Conservation (phyloP, 2,797 vertebrate species). For the Masticophis lateralis region DNA sequence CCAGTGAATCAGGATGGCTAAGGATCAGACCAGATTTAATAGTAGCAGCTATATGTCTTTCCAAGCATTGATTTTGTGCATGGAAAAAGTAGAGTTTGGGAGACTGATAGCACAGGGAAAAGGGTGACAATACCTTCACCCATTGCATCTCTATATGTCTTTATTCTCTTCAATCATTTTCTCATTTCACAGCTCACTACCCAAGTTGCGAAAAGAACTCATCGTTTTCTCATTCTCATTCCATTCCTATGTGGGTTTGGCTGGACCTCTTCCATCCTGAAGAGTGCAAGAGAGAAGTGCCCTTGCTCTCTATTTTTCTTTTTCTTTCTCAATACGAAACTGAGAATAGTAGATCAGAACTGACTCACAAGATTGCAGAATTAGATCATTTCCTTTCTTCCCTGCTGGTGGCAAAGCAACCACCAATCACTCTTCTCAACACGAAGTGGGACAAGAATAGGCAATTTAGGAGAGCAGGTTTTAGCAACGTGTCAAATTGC, state of each 20-base stretch:
- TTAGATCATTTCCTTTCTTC: background rate
- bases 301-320: background rate
- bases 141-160: background rate
- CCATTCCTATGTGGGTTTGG: background rate
- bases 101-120: background rate
- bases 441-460: background rate
- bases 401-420: background rate
- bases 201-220: background rate
- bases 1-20: constrained; percentile 8
- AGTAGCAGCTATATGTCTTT: background rate
- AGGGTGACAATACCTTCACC: background rate
- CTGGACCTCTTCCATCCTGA: background rate
- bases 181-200: background rate
- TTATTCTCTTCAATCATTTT: background rate
- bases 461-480: background rate
- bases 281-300: background rate
- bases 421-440: background rate
- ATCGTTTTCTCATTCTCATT: background rate
- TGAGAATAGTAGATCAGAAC: background rate
- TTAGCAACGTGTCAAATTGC: background rate
- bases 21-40: background rate
- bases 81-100: background rate
- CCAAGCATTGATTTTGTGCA: background rate
- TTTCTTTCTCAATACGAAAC: background rate
- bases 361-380: background rate